phyloP scores from a whole-genome alignment of 2,888 invertebrate species.

The Scotopteryx bipunctaria region DNA sequence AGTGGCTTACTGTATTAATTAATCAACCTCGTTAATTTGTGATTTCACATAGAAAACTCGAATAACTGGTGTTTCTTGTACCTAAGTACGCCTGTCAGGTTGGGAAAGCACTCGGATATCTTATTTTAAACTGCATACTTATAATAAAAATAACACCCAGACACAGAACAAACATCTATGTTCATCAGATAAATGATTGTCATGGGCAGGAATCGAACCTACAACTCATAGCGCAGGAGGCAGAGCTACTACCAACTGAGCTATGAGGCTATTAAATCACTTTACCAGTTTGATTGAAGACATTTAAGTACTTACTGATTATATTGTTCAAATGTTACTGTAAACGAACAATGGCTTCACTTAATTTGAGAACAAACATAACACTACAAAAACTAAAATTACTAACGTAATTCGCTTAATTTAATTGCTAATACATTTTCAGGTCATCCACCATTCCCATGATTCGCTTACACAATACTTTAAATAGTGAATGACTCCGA shows the following conservation, averaged over 20 bases:
- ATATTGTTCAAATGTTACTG: no score
- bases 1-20: slow-evolving; percentile 7
- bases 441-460: slow-evolving; percentile 17
- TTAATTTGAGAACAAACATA: slow-evolving; percentile 2
- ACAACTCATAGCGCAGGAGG: no score
- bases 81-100: neutral
- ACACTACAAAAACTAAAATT: slow-evolving; percentile 6
- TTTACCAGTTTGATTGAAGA: no score
- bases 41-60: slow-evolving; percentile 21
- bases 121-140: slow-evolving; percentile 4
- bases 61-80: slow-evolving; percentile 17
- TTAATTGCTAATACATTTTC: slow-evolving; percentile 16
- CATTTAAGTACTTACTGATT: no score
- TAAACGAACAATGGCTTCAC: neutral
- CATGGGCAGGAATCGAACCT: no score
- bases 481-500: slow-evolving; percentile 30
- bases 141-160: no score
- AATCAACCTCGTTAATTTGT: slow-evolving; percentile 9
- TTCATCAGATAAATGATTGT: no score
- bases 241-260: no score
- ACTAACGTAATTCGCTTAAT: slow-evolving; percentile 15
- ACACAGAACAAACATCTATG: no score
- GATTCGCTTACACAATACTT: slow-evolving; percentile 24
- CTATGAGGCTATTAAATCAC: no score
- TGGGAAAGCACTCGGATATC: slow-evolving; percentile 11